phyloP scores from a whole-genome alignment of 2,113 vertebrate genomes.

The Machaerirhynchus nigripectus region DNA sequence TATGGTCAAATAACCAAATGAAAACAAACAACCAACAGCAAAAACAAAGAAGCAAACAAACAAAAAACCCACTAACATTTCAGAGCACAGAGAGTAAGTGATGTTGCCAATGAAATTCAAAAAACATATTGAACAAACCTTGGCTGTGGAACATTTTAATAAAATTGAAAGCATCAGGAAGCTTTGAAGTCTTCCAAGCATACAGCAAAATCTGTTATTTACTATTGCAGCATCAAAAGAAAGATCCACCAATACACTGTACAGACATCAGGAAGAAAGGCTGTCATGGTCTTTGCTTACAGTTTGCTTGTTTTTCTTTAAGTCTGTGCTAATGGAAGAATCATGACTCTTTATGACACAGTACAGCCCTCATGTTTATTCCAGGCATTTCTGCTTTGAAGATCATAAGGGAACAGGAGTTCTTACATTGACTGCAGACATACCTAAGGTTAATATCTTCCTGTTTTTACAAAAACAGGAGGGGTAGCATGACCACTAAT shows the following conservation, averaged over 20 bases:
- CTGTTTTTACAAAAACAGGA: neutral
- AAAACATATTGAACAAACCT: constrained; percentile 29
- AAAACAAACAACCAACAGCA: neutral
- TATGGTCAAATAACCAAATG: neutral
- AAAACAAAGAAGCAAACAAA: neutral
- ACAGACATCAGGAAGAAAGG: constrained; percentile 6
- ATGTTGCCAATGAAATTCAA: constrained; percentile 13
- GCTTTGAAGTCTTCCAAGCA: constrained; percentile 61
- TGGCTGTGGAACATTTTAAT: constrained; percentile 46
- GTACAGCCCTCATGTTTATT: constrained; percentile 34
- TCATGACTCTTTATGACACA: neutral
- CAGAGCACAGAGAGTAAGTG: constrained; percentile 6
- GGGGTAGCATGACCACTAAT: neutral
- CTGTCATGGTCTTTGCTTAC: constrained; percentile 34
- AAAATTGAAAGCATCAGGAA: constrained; percentile 44
- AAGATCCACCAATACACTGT: constrained; percentile 20
- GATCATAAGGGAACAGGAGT: constrained; percentile 3
- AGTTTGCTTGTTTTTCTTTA: constrained; percentile 22
- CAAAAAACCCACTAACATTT: neutral
- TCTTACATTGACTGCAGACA: neutral
- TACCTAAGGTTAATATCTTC: neutral
- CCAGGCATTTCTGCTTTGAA: constrained; percentile 40
- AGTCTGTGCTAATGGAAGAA: constrained; percentile 36
- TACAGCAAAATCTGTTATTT: constrained; percentile 42
- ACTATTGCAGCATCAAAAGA: constrained; percentile 50